These are phyloP conservation scores for Drosophila fulvimacula DNA, from an alignment of 2,888 invertebrate species.

Conservation along the genomic window DNA sequence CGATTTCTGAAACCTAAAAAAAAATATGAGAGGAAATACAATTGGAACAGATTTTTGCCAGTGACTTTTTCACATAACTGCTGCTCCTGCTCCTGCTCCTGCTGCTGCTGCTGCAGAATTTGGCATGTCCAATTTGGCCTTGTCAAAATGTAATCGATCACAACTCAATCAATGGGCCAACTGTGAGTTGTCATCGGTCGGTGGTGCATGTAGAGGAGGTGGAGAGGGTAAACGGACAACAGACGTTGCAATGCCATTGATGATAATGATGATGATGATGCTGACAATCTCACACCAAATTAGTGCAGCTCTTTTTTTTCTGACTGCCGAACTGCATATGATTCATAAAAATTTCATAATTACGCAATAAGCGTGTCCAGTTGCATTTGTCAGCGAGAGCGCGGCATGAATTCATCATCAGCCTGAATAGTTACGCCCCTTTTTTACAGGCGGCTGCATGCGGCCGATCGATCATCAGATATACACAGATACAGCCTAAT, in stretches of 20 bases:
- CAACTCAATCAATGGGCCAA: slow-evolving; percentile 76
- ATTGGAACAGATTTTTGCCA: slow-evolving; percentile 7
- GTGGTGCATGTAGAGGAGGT: slow-evolving; percentile 11
- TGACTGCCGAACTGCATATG: slow-evolving; percentile 44
- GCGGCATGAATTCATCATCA: slow-evolving; percentile 70
- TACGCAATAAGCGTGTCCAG: slow-evolving; percentile 78
- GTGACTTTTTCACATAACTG: slow-evolving; percentile 50
- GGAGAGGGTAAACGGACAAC: slow-evolving; percentile 10
- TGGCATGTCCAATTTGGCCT: slow-evolving; percentile 71
- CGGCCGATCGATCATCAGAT: slow-evolving; percentile 61
- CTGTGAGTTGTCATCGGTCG: slow-evolving; percentile 55
- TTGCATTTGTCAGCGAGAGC: slow-evolving; percentile 52
- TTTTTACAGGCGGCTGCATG: slow-evolving; percentile 40
- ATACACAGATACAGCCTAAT: slow-evolving; percentile 62
- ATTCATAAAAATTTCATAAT: slow-evolving; percentile 80
- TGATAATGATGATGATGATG: slow-evolving; percentile 44
- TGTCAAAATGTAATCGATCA: slow-evolving; percentile 84
- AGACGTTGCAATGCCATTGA: slow-evolving; percentile 36
- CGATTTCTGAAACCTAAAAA: neutral
- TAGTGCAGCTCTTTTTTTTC: slow-evolving; percentile 74
- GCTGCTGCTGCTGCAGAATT: slow-evolving; percentile 39
- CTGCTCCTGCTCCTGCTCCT: neutral
- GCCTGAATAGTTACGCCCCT: slow-evolving; percentile 63
- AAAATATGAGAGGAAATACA: slow-evolving; percentile 4
- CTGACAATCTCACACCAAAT: slow-evolving; percentile 80